A percentile compares a stretch with the other conserved stretches of the same genome.
These are phyloP conservation scores for Thymelicus sylvestris DNA, from an alignment of 2,888 invertebrate genomes.

Conservation along the genomic window DNA sequence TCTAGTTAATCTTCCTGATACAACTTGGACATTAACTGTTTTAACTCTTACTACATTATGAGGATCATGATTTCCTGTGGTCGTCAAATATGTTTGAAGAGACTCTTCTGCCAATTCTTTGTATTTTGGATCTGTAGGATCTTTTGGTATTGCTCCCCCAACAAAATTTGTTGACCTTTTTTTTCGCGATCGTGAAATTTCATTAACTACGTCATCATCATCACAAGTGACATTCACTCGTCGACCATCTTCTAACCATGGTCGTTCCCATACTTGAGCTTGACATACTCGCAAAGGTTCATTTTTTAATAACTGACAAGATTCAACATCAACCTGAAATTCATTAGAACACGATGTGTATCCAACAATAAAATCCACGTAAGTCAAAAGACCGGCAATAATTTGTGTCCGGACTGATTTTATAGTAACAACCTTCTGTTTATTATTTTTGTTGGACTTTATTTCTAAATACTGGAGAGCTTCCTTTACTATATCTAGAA, in stretches of 20 bases:
- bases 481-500: constrained; percentile 63
- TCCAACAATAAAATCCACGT: constrained; percentile 85
- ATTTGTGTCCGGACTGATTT: constrained; percentile 76
- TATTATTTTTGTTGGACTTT: constrained; percentile 61
- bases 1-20: constrained; percentile 61
- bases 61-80: constrained; percentile 37
- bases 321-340: constrained; percentile 49
- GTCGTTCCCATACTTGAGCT: constrained; percentile 81
- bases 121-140: constrained; percentile 48
- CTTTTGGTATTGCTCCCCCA: constrained; percentile 42
- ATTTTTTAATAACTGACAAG: constrained; percentile 58
- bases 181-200: constrained; percentile 39
- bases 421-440: constrained; percentile 68
- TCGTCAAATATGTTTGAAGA: constrained; percentile 48
- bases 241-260: constrained; percentile 82
- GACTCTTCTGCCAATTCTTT: constrained; percentile 50
- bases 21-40: constrained; percentile 67
- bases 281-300: constrained; percentile 60
- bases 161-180: constrained; percentile 44
- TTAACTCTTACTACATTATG: constrained; percentile 54
- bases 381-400: constrained; percentile 82
- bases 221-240: constrained; percentile 66
- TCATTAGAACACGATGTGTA: constrained; percentile 80
- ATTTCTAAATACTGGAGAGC: constrained; percentile 68
- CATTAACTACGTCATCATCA: constrained; percentile 39